Evolutionary conservation across 1,140 invertebrate species (phyloP).

Genomic region (Saccostrea echinata): DNA sequence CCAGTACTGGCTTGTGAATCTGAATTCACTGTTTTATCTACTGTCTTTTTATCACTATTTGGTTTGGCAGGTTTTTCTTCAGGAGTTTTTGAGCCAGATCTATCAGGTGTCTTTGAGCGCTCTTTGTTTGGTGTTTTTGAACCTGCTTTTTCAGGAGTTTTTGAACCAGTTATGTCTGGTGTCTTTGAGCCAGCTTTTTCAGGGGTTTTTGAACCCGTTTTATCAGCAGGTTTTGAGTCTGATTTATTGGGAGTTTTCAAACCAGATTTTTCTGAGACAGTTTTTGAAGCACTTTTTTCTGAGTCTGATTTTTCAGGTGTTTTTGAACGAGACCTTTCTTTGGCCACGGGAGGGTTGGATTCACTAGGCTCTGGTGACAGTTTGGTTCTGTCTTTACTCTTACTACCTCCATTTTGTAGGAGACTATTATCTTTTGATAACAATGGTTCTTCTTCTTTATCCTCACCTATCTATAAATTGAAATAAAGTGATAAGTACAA

Average conservation of each 20-base stretch:
- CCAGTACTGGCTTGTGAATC: background rate
- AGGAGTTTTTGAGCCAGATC: background rate
- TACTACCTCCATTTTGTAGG: background rate
- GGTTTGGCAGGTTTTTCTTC: background rate
- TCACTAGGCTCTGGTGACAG: background rate
- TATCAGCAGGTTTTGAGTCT: background rate
- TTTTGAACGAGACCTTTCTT: conserved; percentile 21
- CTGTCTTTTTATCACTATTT: background rate
- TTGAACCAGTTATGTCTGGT: background rate
- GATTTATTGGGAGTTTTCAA: conserved; percentile 4
- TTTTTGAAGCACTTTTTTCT: conserved; percentile 40
- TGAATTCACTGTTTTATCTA: background rate
- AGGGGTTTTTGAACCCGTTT: background rate
- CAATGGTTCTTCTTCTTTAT: conserved; percentile 40
- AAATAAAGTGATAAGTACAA: background rate
- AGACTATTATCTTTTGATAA: background rate
- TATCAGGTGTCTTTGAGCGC: background rate
- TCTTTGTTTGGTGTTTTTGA: conserved; percentile 21
- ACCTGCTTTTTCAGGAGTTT: conserved; percentile 12
- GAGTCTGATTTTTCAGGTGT: conserved; percentile 18
- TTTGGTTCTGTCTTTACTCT: background rate
- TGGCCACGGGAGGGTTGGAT: background rate
- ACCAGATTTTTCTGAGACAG: conserved; percentile 9
- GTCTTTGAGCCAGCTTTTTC: background rate
- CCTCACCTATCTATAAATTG: conserved; percentile 30